Conservation (phyloP, 2,113 vertebrate species). For the Leucopsar rothschildi region DNA sequence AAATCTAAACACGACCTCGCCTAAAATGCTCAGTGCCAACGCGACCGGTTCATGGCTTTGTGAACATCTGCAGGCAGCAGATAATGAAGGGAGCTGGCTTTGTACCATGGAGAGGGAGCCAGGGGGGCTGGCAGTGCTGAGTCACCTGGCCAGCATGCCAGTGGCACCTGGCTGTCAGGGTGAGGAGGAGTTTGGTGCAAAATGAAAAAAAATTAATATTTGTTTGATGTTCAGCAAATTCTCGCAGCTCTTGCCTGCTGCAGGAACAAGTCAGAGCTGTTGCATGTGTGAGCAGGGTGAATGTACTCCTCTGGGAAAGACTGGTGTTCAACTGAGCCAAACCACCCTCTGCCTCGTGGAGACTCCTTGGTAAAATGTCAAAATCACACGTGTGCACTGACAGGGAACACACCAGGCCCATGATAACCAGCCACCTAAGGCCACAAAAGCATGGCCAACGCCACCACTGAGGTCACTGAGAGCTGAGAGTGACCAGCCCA, state of each 20-base stretch:
- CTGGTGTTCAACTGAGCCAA: neutral
- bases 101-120: neutral
- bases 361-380: neutral
- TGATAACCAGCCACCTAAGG: neutral
- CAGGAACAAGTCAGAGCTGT: neutral
- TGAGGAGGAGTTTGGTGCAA: neutral
- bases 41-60: neutral
- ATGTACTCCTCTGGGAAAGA: neutral
- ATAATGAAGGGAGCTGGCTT: neutral
- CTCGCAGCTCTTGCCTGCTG: neutral
- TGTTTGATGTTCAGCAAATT: neutral
- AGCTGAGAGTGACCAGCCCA: neutral
- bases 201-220: neutral
- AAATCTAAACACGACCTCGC: neutral
- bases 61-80: neutral
- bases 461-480: neutral
- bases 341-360: neutral
- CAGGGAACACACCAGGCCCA: neutral
- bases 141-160: neutral
- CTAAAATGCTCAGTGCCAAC: rapidly evolving
- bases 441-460: neutral
- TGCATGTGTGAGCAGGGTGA: neutral
- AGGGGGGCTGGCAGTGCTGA: neutral
- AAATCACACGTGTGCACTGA: neutral
- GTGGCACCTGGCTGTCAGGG: neutral